These are phyloP conservation scores for Phalloptychus januarius DNA, from an alignment of 2,797 vertebrate genomes.

Conservation along the genomic window DNA sequence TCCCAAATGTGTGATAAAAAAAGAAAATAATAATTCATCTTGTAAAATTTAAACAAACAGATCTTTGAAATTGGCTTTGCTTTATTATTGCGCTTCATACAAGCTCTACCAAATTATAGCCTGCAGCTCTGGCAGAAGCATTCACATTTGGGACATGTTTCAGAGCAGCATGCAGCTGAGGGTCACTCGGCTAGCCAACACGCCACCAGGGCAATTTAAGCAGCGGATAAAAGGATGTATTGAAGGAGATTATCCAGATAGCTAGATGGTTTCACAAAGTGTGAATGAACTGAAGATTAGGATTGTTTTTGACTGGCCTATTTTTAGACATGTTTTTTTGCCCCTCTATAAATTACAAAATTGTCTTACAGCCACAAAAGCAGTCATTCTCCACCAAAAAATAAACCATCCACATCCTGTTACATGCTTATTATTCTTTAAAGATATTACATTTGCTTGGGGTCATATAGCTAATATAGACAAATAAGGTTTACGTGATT, in stretches of 20 bases:
- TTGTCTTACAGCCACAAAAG: not conserved
- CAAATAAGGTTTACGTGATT: not conserved
- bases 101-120: conserved; percentile 16
- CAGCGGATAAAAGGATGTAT: conserved; percentile 51
- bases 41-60: not conserved
- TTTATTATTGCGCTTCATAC: conserved; percentile 3
- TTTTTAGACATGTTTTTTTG: not conserved
- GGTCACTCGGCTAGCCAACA: conserved; percentile 50
- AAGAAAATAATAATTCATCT: not conserved
- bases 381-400: not conserved
- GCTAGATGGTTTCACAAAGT: conserved; percentile 29
- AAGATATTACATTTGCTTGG: not conserved
- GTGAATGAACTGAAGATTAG: conserved; percentile 35
- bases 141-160: conserved; percentile 47
- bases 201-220: conserved; percentile 43
- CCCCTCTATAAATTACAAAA: too few species aligned
- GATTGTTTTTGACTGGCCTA: not conserved
- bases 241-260: conserved; percentile 40
- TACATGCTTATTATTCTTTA: not conserved
- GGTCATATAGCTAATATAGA: not conserved
- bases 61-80: not conserved
- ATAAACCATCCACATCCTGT: not conserved
- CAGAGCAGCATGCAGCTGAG: conserved; percentile 23
- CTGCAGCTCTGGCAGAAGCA: conserved; percentile 41
- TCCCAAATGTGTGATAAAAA: not conserved